Conservation (phyloP, 2,888 invertebrate species). For the Micoletzkya japonica region DNA sequence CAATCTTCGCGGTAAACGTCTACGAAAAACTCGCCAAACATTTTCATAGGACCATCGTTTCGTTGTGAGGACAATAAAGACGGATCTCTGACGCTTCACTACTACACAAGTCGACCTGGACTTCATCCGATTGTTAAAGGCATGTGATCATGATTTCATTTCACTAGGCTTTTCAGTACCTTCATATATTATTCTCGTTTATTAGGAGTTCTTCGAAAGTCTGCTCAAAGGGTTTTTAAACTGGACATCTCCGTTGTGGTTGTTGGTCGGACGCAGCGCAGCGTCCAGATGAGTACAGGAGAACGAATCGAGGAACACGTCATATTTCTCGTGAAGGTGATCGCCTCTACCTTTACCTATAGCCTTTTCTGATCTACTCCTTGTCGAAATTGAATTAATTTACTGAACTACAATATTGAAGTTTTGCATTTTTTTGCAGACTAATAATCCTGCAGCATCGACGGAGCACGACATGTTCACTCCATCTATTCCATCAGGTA, state of each 20-base stretch:
- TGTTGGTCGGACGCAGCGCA: slow-evolving; percentile 76
- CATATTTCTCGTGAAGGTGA: slow-evolving; percentile 50
- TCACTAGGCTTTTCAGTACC: neutral
- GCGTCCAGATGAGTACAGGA: slow-evolving; percentile 71
- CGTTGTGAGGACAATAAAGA: slow-evolving; percentile 85
- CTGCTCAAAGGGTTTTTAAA: slow-evolving; percentile 86
- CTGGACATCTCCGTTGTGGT: slow-evolving; percentile 88
- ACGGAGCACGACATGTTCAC: no score
- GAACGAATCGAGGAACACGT: slow-evolving; percentile 49
- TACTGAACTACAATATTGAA: no score
- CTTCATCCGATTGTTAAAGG: slow-evolving; percentile 83
- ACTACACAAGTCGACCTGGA: slow-evolving; percentile 89
- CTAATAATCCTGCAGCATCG: neutral
- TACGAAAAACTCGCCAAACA: no score
- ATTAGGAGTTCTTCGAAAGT: slow-evolving; percentile 88
- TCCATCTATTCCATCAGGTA: no score
- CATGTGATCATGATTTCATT: no score
- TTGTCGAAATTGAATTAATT: no score
- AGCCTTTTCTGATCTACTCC: no score
- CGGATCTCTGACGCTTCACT: slow-evolving; percentile 85
- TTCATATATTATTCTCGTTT: neutral
- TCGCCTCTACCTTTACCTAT: no score
- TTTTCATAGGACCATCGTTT: slow-evolving; percentile 77
- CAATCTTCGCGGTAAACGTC: slow-evolving; percentile 17
- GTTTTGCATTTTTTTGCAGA: neutral